Base-by-base conservation (phyloP, 2,888 invertebrate genomes). In the Microctonus hyperodae region DNA sequence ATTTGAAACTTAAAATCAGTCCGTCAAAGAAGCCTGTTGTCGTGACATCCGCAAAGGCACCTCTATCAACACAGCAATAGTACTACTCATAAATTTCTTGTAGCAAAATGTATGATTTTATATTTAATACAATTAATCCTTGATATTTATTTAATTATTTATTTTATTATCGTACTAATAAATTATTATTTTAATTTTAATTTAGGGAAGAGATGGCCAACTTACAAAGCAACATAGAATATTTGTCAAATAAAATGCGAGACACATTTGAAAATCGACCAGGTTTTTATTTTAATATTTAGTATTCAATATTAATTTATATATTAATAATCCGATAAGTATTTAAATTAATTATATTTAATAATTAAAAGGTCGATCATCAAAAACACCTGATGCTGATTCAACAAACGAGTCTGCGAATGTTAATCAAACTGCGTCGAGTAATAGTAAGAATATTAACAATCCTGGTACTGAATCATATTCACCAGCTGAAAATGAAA, bases 171-270 rank as follows among this genome's bases (percentile, higher is more conserved):
- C 33, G 16, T 23, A 7, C 55, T 31, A 31, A 55, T 55, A 7
- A 57, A 57, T n/a, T n/a, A 81, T 63, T 62, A 4, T 65, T 68
- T 56, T 50, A 67, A 69, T 67, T 73, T 44, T 20, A 16, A 44
- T 76, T 74, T 81, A 90, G 90, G 87, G 86, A 91, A 89, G 91
- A 91, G 88, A 89, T 92, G 90, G 91, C 89, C 88, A 88, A 88
- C 87, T 88, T 92, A 90, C 91, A 91, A 89, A 90, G 87, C 90
- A 91, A 90, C 88, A 87, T 92, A 91, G 89, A 90, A 82, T 87
- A 85, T 82, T 87, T 92, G 79, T 86, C 88, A 67, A 83, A 81
- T 75, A 86, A 87, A 73, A 77, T 82, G 69, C 75, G 75, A 67
- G 78, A 77, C 65, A 75, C 78, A 60, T 65, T 79, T 64, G 76